Conservation (phyloP, 92 coral and sea anemone species). For the Paramuricea clavata region DNA sequence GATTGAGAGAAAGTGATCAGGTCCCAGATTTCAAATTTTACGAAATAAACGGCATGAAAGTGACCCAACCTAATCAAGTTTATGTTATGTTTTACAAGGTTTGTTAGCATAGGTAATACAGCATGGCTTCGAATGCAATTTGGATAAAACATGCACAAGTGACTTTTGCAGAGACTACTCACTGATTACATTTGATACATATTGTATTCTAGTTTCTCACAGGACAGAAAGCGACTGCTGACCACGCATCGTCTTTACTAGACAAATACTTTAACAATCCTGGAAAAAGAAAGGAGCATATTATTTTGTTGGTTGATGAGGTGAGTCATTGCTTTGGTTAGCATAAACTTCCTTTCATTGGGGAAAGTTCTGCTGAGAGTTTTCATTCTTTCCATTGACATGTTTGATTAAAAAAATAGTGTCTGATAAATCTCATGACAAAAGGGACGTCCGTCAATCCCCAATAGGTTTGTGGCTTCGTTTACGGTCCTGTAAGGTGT, state of each 20-base stretch:
- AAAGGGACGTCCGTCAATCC: too few species aligned
- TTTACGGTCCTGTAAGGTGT: too few species aligned
- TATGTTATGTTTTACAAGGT: conserved; percentile 88
- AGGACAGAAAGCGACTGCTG: conserved; percentile 90
- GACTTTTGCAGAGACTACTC: too few species aligned
- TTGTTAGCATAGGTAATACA: not conserved
- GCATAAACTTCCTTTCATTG: too few species aligned
- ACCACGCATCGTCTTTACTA: conserved; percentile 87
- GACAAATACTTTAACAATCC: conserved; percentile 80
- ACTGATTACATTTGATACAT: too few species aligned
- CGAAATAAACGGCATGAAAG: conserved; percentile 95
- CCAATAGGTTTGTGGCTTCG: too few species aligned
- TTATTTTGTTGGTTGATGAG: conserved; percentile 93
- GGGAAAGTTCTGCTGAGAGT: too few species aligned
- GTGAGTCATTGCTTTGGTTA: conserved; percentile 59
- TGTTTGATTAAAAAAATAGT: too few species aligned
- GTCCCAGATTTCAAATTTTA: conserved; percentile 80
- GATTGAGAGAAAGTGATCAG: conserved; percentile 60
- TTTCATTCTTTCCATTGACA: too few species aligned
- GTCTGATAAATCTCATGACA: too few species aligned
- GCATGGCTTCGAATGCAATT: too few species aligned
- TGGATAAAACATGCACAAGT: too few species aligned
- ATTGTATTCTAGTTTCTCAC: conserved; percentile 70
- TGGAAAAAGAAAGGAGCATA: conserved; percentile 73
- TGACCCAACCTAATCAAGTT: conserved; percentile 93